A percentile compares a stretch with the other conserved stretches of the same genome.
phyloP scores from a whole-genome alignment of 1,140 invertebrate genomes.

The Catajapyx aquilonaris region DNA sequence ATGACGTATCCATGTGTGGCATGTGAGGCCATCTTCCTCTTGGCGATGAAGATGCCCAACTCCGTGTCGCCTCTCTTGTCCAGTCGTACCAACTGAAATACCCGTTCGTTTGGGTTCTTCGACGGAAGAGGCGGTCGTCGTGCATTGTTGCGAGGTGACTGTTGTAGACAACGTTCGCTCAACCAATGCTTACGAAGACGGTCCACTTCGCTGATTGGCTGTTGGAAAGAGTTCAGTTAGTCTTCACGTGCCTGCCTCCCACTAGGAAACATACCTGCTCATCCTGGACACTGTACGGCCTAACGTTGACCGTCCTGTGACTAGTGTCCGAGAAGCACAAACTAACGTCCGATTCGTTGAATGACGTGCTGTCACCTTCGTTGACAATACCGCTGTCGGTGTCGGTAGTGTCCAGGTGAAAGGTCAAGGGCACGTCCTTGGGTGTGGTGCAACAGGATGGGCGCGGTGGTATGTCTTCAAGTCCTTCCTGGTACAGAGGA shows the following conservation, averaged over 20 bases:
- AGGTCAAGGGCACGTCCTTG: too few species aligned
- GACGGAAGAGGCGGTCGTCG: too few species aligned
- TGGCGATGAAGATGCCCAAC: constrained; percentile 65
- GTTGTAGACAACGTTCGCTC: too few species aligned
- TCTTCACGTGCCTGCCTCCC: too few species aligned
- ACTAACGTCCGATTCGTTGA: not conserved
- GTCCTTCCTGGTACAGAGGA: not conserved
- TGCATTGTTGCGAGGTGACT: too few species aligned
- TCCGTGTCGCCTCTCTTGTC: constrained; percentile 42
- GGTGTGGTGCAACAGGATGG: too few species aligned
- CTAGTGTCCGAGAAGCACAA: not conserved
- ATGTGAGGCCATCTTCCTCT: constrained; percentile 39
- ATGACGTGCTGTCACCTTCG: not conserved
- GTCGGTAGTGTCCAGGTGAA: not conserved
- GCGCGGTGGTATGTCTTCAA: not conserved
- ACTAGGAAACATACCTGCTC: too few species aligned
- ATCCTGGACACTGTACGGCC: too few species aligned
- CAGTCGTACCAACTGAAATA: constrained; percentile 39
- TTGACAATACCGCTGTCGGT: not conserved
- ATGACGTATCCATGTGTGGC: constrained; percentile 52
- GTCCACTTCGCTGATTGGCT: too few species aligned
- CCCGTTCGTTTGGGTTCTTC: constrained; percentile 7
- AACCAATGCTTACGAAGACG: too few species aligned
- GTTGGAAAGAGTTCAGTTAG: too few species aligned
- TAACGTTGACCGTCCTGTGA: too few species aligned